Evolutionary conservation across 2,888 invertebrate species (phyloP).

Genomic region (Malthinus flaveolus): DNA sequence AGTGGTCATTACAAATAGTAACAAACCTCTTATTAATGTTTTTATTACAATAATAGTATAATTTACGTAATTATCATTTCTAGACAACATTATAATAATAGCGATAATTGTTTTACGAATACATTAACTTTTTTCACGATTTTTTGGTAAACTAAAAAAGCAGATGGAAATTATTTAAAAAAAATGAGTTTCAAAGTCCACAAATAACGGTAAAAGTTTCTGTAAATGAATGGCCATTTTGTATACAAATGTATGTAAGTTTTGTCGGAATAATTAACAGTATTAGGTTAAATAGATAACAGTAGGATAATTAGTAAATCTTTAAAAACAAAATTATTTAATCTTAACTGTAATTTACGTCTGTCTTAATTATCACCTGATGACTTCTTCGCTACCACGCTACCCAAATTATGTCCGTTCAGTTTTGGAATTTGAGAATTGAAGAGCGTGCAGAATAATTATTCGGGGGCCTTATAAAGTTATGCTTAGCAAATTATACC

Average conservation of each 20-base stretch:
- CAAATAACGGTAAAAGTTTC: slow-evolving; percentile 1
- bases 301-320: slow-evolving; percentile 14
- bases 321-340: slow-evolving; percentile 1
- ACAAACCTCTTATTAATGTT: no score
- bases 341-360: background rate
- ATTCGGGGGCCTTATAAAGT: no score
- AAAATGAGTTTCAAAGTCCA: background rate
- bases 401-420: no score
- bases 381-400: background rate
- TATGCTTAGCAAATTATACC: no score
- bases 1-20: no score
- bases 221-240: background rate
- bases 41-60: background rate
- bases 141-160: no score
- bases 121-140: no score
- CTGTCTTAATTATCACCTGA: background rate
- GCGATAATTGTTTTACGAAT: background rate
- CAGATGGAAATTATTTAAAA: background rate
- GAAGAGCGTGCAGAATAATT: no score
- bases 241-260: slow-evolving; percentile 6
- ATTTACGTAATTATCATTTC: background rate
- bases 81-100: background rate
- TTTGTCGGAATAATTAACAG: slow-evolving; percentile 4
- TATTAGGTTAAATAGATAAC: slow-evolving; percentile 29
- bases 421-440: no score